Conservation (phyloP, 2,888 invertebrate genomes). For the Synergus gifuensis region DNA sequence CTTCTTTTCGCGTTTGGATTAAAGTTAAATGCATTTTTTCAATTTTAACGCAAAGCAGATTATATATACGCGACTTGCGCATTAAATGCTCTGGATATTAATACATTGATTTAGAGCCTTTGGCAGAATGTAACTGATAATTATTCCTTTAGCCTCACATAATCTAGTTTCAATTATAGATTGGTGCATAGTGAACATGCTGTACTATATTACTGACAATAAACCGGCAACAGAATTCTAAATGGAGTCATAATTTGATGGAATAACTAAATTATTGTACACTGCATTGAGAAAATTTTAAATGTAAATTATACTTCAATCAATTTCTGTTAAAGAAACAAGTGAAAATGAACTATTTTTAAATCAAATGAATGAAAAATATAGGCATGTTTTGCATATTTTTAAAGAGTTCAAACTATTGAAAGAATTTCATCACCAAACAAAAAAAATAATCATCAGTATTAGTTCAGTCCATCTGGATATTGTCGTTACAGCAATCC, state of each 20-base stretch:
- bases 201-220: background rate
- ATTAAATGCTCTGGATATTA: constrained; percentile 1
- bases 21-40: background rate
- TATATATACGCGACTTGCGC: background rate
- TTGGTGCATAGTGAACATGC: background rate
- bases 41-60: background rate
- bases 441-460: constrained; percentile 8
- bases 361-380: too few relatives aligned
- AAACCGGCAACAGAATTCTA: background rate
- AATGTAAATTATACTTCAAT: too few relatives aligned
- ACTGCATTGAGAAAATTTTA: background rate
- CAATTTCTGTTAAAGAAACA: too few relatives aligned
- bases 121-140: constrained; percentile 12
- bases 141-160: constrained; percentile 30
- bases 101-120: background rate
- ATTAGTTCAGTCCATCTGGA: constrained; percentile 43
- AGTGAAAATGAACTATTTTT: too few relatives aligned
- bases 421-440: background rate
- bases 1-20: background rate
- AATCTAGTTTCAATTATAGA: constrained; percentile 18
- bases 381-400: too few relatives aligned
- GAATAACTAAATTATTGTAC: background rate
- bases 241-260: background rate
- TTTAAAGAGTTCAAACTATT: too few relatives aligned
- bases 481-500: constrained; percentile 49